Evolutionary conservation across 2,797 vertebrate species (phyloP), one percentile per base, ranked within the genome.

Genomic region (Cuculus canorus): DNA sequence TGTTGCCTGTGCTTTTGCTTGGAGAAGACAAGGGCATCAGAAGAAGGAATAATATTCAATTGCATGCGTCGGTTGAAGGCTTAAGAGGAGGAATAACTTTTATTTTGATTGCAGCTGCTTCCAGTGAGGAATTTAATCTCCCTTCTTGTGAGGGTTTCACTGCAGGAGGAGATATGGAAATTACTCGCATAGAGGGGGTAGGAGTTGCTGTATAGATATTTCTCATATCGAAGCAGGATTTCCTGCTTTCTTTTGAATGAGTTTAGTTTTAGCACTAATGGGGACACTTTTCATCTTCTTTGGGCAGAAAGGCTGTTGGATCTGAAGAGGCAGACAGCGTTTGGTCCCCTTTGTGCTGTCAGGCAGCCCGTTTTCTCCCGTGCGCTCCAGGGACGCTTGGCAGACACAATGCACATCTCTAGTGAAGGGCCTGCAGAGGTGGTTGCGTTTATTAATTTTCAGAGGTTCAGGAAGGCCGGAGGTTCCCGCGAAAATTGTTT

Each of bases 41-140:
- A 32, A 60, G 61, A 28, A 45, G 52, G 19, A 1, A 17, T 10
- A 22, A 32, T 2, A 3, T 1, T 4, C 52, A n/a, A 0, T 13
- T n/a, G 41, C 37, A 21, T 50, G 37, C 0, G 0, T 35, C 86
- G 41, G 45, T 24, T 71, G 83, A 64, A 33, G 65, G 61, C 11
- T 75, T 25, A 9, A 68, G 50, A 77, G 50, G 48, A 86, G 33
- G 23, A 54, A 30, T 50, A 33, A 37, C 24, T 82, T 83, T 19
- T 43, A 2, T 25, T 70, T 65, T 53, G 66, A 23, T 23, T 75
- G 24, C 24, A 37, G 48, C 21, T 72, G 53, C 64, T 83, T 57
- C 37, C 30, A 17, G 3, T 13, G 85, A 43, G 69, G 53, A 28
- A 28, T 35, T 85, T 33, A 2, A 24, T 61, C 59, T 43, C 7